Base-by-base conservation (phyloP, 2,888 invertebrate genomes). In the Calameuta pallipes region DNA sequence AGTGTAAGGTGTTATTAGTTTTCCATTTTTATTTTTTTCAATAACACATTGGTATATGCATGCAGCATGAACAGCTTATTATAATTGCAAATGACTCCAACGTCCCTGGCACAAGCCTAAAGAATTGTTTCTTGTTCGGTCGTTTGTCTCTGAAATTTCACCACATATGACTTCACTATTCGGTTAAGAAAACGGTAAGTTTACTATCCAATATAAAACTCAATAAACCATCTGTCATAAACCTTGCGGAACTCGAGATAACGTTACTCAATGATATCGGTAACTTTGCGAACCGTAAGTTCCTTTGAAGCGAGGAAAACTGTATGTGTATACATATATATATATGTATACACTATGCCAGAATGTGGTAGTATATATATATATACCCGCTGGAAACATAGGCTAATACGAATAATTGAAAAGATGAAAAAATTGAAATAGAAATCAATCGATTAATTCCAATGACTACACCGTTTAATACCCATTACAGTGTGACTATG, bases 51-150 rank as follows among this genome's bases (percentile, higher is more conserved):
- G 71, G 33, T 71, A 31, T 71, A 71, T 0, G 71, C 12, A 71
- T 71, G 33, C 33, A 31, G 13, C 36, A 74, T 34, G 74, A 74
- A 23, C 41, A 76, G 31, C 75, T 76, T 76, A 81, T 87, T 84
- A 84, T 84, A 83, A 86, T 85, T 84, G 83, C 83, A 86, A 86
- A 85, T 82, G 75, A 70, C 35, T 41, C 11, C 15, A 35, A 74
- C n/a, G 74, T 30, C 74, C 74, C 36, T 74, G 74, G 36, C 35
- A 11, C 74, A 74, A 33, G 74, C 35, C 23, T 74, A 35, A 30
- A 36, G 37, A 74, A 71, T 71, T 15, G 71, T 34, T 71, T 71
- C 31, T 71, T 71, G 71, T 31, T 31, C 71, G 71, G 2, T 31
- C 31, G 31, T 23, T 31, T 9, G 71, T 70, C 71, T 33, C 31